Evolutionary conservation across 2,888 invertebrate species (phyloP), one percentile per base, ranked within the genome.

Genomic region (Magallana nippona): DNA sequence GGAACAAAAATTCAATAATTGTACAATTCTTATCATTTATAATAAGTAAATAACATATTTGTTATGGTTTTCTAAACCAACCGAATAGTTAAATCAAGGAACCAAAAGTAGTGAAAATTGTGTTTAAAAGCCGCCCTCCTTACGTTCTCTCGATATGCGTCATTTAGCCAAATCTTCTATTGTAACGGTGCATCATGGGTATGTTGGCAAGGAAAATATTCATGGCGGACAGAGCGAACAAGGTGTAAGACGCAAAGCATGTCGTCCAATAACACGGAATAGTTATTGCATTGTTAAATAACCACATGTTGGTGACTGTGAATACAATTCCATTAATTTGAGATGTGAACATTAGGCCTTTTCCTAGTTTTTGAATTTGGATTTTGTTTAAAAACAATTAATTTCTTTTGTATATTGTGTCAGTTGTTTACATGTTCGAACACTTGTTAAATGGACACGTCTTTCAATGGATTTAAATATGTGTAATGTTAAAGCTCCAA

Each of bases 141-240:
- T 8, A 44, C 44, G 44, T 44, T 44, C 44, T 44, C 44, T 44
- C 44, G 44, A n/a, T 60, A 15, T 60, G 17, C 60, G 60, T n/a
- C 60, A 60, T 63, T 63, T 63, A 63, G 63, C 63, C 22, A 63
- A 13, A 63, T 13, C 63, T 2, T 55, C 22, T 10, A 13, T 55
- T 22, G 55, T 60, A 13, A 55, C 27, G 82, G n/a, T 87, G 91
- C 85, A 90, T 90, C 90, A 84, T 91, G 90, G 91, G 91, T 89
- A 90, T 90, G 92, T 92, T 92, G 92, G 91, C 91, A 92, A 91
- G 92, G 92, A 90, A 91, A 92, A 90, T 89, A 89, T 88, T 90
- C 88, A 92, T 92, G 92, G 91, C 91, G 91, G 89, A 86, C 83
- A 82, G 79, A 63, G 63, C 63, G 63, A 19, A 63, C 63, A 63